Conservation (phyloP, 2,113 vertebrate genomes). For the Clarias batrachus region DNA sequence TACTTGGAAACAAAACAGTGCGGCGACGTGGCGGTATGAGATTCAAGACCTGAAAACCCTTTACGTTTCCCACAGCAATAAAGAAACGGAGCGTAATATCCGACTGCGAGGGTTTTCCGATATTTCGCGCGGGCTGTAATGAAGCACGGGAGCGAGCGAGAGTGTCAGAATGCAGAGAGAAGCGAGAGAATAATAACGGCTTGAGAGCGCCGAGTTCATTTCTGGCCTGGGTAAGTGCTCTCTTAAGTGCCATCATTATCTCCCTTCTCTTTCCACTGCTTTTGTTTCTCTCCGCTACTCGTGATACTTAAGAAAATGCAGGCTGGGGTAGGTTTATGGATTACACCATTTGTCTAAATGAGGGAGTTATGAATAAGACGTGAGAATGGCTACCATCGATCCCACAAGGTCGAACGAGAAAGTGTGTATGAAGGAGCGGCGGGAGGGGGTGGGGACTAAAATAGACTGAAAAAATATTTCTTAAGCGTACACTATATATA, state of each 20-base stretch:
- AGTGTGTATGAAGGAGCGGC: conserved; percentile 36
- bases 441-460: conserved; percentile 42
- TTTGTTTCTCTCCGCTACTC: conserved; percentile 48
- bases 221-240: conserved; percentile 49
- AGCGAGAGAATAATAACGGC: conserved; percentile 27
- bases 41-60: not conserved
- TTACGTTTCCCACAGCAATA: conserved; percentile 2
- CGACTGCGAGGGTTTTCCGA: not conserved
- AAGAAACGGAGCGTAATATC: conserved; percentile 14
- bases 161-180: conserved; percentile 33
- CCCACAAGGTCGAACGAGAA: conserved; percentile 45
- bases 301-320: conserved; percentile 41
- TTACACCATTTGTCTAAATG: conserved; percentile 56
- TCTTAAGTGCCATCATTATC: conserved; percentile 59
- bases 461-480: conserved; percentile 14
- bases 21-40: not conserved
- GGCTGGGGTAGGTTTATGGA: conserved; percentile 45
- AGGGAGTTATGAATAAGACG: conserved; percentile 54
- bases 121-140: not conserved
- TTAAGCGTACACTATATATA: not conserved
- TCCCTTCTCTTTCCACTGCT: conserved; percentile 41
- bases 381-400: conserved; percentile 48
- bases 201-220: conserved; percentile 34
- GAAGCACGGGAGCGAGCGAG: not conserved
- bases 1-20: conserved; percentile 39